A percentile compares a stretch with the other conserved stretches of the same genome.
These are phyloP conservation scores for Baronia brevicornis DNA, from an alignment of 2,888 invertebrate genomes.

Conservation along the genomic window DNA sequence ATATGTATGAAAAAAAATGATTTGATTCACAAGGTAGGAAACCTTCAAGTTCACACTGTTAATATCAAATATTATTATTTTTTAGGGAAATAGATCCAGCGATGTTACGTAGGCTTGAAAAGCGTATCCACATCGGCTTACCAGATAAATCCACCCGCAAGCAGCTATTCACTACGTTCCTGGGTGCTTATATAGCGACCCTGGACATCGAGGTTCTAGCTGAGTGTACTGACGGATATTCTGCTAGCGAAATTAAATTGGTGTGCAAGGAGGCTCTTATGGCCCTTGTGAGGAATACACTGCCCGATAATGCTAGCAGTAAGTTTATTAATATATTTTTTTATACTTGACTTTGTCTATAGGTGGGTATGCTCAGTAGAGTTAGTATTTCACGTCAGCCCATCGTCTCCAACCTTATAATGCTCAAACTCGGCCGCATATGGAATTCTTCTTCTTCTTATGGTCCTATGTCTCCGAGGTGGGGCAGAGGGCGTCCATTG, in stretches of 20 bases:
- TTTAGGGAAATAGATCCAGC: slow-evolving; percentile 90
- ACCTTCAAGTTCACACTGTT: background rate
- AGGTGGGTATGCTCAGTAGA: background rate
- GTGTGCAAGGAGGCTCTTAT: slow-evolving; percentile 94
- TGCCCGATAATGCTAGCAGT: slow-evolving; percentile 53
- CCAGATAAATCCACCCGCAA: slow-evolving; percentile 82
- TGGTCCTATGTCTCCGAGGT: too few species aligned
- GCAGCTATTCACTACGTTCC: slow-evolving; percentile 79
- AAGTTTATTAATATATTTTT: slow-evolving; percentile 12
- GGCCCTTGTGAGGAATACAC: slow-evolving; percentile 81
- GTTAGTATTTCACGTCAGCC: slow-evolving; percentile 15
- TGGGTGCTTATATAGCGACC: too few species aligned
- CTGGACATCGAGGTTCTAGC: slow-evolving; percentile 66
- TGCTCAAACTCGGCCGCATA: too few species aligned
- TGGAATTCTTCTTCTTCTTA: too few species aligned
- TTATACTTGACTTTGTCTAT: background rate
- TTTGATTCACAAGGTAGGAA: background rate
- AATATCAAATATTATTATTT: slow-evolving; percentile 11
- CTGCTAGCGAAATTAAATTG: slow-evolving; percentile 90
- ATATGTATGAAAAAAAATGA: background rate
- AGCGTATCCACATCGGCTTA: slow-evolving; percentile 86
- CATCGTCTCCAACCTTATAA: too few species aligned
- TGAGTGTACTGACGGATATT: slow-evolving; percentile 82
- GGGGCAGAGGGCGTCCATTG: too few species aligned
- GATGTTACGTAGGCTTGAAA: slow-evolving; percentile 90